These are phyloP conservation scores for Dromaius novaehollandiae DNA, from an alignment of 2,113 vertebrate species.

Conservation along the genomic window DNA sequence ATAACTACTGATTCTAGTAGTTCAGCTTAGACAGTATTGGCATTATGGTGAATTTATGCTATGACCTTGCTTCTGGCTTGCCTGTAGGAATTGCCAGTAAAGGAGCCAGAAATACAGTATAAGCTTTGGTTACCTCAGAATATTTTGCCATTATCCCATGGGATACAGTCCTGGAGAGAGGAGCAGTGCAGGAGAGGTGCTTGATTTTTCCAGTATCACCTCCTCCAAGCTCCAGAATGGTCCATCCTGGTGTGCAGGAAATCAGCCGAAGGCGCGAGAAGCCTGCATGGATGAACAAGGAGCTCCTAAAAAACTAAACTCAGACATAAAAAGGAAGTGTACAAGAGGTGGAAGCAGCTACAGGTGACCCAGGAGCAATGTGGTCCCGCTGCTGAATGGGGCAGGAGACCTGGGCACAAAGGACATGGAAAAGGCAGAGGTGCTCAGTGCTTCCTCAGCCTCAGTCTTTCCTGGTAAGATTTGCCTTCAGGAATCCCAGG, in stretches of 20 bases:
- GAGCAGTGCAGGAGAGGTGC: not conserved
- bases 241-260: too few species aligned
- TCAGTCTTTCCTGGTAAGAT: too few species aligned
- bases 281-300: too few species aligned
- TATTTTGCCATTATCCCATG: rapidly evolving
- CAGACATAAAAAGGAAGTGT: not conserved
- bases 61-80: not conserved
- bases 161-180: not conserved
- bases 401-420: too few species aligned
- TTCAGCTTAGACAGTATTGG: not conserved
- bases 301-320: too few species aligned
- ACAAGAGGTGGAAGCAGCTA: not conserved
- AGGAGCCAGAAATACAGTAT: not conserved
- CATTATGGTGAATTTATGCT: not conserved
- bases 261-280: too few species aligned
- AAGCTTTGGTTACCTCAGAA: not conserved
- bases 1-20: not conserved
- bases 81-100: not conserved
- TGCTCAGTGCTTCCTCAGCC: too few species aligned
- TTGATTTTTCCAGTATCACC: too few species aligned
- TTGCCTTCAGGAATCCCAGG: too few species aligned
- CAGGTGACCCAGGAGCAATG: not conserved
- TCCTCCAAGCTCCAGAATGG: too few species aligned
- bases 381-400: not conserved
- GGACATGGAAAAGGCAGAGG: too few species aligned